Base-by-base conservation (phyloP, 2,113 vertebrate genomes). In the Etheostoma cragini region DNA sequence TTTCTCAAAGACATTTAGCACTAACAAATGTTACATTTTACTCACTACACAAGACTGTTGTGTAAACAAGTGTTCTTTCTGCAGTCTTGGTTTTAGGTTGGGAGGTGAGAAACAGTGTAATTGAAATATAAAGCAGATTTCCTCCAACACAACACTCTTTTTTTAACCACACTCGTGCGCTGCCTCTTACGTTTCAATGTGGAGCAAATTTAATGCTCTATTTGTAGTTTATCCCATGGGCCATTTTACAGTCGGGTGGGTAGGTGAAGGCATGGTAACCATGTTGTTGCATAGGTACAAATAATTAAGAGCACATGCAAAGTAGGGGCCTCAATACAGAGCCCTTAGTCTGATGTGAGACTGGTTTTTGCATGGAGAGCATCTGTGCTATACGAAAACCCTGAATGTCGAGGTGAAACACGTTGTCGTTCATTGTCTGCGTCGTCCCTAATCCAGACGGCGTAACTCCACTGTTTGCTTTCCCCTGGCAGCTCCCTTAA, bases 141-240 rank as follows among this genome's bases (percentile, higher is more conserved):
- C 17, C 56, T 79, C 49, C 84, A 82, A 86, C 52, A 19, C 26
- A 57, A 6, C 14, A n/a, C 81, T 52, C 50, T 47, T 24, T 80
- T 38, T 1, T 78, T 73, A 30, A 49, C 76, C 60, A 14, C 72
- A 47, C 74, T 57, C 76, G 45, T 22, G 21, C 72, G 74, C 45
- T 52, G 56, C 26, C 52, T 79, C 72, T 79, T 80, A 58, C 78
- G 74, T 72, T 86, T 88, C 71, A 89, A 92, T 93, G 88, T 93
- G 87, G 90, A 92, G 82, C 92, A 91, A 52, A 94, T 95, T 93
- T 94, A 93, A 93, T 95, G 94, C 94, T 95, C 94, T 93, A 93
- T 92, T 95, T 94, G 87, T 88, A 81, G 65, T 84, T 91, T 58
- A 75, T 93, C 94, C 94, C 93, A 83, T 65, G 85, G 91, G 90